phyloP scores from a whole-genome alignment of 2,797 vertebrate genomes.

The Melanotaenia pygmaea region DNA sequence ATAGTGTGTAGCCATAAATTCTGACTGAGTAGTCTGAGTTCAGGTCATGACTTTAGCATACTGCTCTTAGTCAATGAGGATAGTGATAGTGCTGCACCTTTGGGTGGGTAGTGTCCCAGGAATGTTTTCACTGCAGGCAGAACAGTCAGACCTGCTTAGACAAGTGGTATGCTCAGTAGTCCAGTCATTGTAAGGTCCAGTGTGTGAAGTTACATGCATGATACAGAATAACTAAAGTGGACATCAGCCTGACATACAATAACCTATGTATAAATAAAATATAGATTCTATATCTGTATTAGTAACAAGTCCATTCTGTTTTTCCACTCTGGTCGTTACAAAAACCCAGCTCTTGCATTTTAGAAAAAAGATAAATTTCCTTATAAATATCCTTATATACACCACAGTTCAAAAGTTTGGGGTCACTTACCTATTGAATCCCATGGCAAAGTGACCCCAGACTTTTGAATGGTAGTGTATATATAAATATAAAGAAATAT shows the following conservation, averaged over 20 bases:
- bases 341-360: neutral
- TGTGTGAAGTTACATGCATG: neutral
- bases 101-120: constrained; percentile 44
- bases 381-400: too few relatives aligned
- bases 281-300: neutral
- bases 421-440: too few relatives aligned
- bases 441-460: too few relatives aligned
- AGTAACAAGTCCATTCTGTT: neutral
- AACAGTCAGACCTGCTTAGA: constrained; percentile 50
- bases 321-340: neutral
- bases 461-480: too few relatives aligned
- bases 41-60: neutral
- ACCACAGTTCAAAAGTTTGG: too few relatives aligned
- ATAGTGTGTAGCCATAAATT: neutral
- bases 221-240: neutral
- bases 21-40: constrained; percentile 3
- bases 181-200: neutral
- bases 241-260: neutral
- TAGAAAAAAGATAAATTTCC: too few relatives aligned
- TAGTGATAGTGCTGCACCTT: constrained; percentile 3
- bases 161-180: constrained; percentile 31
- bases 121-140: constrained; percentile 50
- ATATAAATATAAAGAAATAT: too few relatives aligned
- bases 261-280: neutral
- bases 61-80: constrained; percentile 17